phyloP scores from a whole-genome alignment of 1,140 invertebrate genomes.

The Sweltsa coloradensis region DNA sequence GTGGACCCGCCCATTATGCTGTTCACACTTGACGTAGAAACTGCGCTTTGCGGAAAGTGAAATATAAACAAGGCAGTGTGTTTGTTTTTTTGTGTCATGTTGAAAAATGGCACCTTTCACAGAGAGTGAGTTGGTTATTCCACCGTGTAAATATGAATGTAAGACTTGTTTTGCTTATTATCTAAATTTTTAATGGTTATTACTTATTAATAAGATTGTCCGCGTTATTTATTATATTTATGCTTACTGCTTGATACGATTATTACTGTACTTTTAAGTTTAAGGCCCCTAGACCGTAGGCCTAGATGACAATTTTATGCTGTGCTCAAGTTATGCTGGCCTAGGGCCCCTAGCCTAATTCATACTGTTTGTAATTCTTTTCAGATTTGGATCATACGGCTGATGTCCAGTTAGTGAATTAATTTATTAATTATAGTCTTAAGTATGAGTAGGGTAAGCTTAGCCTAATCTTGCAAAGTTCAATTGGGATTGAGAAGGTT shows the following conservation, averaged over 20 bases:
- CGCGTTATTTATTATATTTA: not conserved
- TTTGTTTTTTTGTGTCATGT: no score
- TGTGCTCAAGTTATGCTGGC: not conserved
- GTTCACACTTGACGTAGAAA: no score
- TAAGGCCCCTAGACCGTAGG: not conserved
- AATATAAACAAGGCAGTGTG: no score
- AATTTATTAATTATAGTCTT: no score
- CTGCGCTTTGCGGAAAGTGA: no score
- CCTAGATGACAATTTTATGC: not conserved
- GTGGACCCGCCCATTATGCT: no score
- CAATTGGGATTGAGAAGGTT: no score
- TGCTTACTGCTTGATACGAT: not conserved
- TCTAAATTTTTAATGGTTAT: not conserved
- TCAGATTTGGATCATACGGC: conserved; percentile 94
- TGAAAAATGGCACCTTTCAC: no score
- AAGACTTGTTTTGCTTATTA: conserved; percentile 26
- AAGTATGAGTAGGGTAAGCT: no score
- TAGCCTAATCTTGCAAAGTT: no score
- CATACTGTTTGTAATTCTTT: conserved; percentile 30
- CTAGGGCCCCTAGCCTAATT: conserved; percentile 11
- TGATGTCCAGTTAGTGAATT: conserved; percentile 95
- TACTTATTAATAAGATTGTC: not conserved
- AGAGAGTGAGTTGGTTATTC: conserved; percentile 39
- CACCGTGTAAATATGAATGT: conserved; percentile 57
- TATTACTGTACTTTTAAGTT: not conserved